Evolutionary conservation across 2,113 vertebrate genomes (phyloP), one percentile per base, ranked within the genome.

Genomic region (Sander vitreus): DNA sequence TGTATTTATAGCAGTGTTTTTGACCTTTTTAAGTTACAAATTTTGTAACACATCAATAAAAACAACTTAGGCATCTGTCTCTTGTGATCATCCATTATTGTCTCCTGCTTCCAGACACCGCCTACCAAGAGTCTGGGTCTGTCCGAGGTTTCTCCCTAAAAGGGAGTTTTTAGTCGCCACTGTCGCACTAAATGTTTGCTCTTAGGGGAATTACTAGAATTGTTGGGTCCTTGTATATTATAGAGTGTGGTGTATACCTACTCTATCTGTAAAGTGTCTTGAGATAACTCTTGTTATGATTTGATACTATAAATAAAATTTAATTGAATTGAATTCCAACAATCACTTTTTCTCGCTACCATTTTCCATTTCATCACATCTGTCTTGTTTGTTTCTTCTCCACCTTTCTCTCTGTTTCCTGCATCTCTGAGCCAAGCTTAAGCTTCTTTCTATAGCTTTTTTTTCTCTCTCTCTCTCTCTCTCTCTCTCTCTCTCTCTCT

Each of bases 301-400:
- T 25, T 25, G 25, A 25, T 1, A 25, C 25, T 25, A 25, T 25
- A 25, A 25, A 25, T 25, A 25, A 25, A 25, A 25, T 25, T 25
- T 25, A 25, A 25, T 25, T 25, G 25, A 25, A 25, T 25, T 25
- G 25, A 25, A 25, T 25, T 25, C 25, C 25, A 25, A 27, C 27
- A n/a, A n/a, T 48, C 10, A 14, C 70, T 5, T 16, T 27, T 23
- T 23, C 18, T 19, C 1, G 5, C 66, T 55, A 4, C 55, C 5
- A 11, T 57, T 75, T 67, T 70, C 39, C 66, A 48, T 58, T 51
- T 69, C 50, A 60, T 63, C 36, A 19, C 55, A 30, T 0, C 58
- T 39, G 11, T 27, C 16, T 47, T 18, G 45, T n/a, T 15, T 21
- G 8, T 25, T 54, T 51, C 45, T 25, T 21, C 47, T 36, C 43